These are phyloP conservation scores for Theristicus caerulescens DNA, from an alignment of 2,113 vertebrate genomes.

Conservation along the genomic window DNA sequence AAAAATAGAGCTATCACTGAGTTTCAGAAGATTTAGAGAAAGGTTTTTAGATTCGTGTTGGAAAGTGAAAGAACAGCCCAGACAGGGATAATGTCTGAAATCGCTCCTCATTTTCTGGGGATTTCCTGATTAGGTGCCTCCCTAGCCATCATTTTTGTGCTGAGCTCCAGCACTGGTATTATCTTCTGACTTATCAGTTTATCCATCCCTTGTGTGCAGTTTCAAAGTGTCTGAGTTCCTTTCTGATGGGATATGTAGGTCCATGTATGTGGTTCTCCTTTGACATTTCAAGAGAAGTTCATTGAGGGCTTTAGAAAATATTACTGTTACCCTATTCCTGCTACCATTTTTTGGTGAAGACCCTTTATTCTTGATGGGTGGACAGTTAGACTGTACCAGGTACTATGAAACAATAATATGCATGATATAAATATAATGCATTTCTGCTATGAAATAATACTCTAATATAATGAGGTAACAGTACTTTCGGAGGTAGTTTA, in stretches of 20 bases:
- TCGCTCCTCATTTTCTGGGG: not conserved
- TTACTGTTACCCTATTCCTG: not conserved
- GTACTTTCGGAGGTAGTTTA: not conserved
- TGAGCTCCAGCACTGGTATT: not conserved
- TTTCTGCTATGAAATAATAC: not conserved
- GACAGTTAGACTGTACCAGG: not conserved
- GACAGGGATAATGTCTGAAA: not conserved
- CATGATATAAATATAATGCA: not conserved
- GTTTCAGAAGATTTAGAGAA: not conserved
- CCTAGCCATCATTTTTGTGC: not conserved
- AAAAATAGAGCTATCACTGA: not conserved
- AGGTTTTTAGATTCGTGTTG: not conserved
- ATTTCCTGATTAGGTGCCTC: not conserved
- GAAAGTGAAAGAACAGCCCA: not conserved
- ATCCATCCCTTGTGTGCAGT: not conserved
- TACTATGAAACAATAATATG: not conserved
- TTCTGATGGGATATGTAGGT: not conserved
- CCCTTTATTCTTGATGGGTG: not conserved
- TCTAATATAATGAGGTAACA: not conserved
- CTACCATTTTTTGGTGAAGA: not conserved
- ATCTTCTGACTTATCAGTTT: not conserved
- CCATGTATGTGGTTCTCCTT: fast-evolving
- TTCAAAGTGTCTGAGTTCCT: not conserved
- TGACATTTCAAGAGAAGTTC: not conserved
- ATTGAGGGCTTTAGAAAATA: not conserved